Conservation (phyloP, 2,113 vertebrate genomes). For the Semnopithecus entellus region DNA sequence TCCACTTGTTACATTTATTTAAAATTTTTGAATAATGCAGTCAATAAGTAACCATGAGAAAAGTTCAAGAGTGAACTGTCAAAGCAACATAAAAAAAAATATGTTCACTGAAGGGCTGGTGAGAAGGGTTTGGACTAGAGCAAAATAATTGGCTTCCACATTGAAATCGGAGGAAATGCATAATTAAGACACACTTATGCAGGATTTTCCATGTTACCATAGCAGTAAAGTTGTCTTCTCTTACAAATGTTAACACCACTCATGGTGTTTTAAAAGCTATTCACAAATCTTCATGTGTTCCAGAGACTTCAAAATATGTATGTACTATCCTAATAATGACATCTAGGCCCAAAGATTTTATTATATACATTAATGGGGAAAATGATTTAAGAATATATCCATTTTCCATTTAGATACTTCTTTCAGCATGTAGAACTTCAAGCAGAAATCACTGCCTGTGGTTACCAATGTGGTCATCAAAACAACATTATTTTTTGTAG, state of each 20-base stretch:
- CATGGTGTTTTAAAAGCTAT: slow-evolving; percentile 36
- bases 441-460: not conserved
- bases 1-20: slow-evolving; percentile 80
- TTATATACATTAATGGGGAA: slow-evolving; percentile 1
- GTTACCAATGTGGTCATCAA: not conserved
- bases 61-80: slow-evolving; percentile 81
- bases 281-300: not conserved
- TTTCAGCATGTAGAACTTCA: not conserved
- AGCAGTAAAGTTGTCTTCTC: not conserved
- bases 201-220: not conserved
- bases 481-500: not conserved
- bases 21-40: slow-evolving; percentile 59
- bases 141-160: not conserved
- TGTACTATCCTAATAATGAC: slow-evolving; percentile 15
- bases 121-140: slow-evolving; percentile 32
- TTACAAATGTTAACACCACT: not conserved
- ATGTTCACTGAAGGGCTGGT: slow-evolving; percentile 33
- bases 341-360: not conserved
- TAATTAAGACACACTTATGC: not conserved
- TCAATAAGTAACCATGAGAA: slow-evolving; percentile 69
- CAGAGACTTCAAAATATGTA: slow-evolving; percentile 52
- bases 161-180: not conserved
- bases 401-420: not conserved
- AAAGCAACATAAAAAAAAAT: slow-evolving; percentile 68
- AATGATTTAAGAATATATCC: not conserved